Evolutionary conservation across 2,797 vertebrate species (phyloP).

Genomic region (Acipenser oxyrinchus): DNA sequence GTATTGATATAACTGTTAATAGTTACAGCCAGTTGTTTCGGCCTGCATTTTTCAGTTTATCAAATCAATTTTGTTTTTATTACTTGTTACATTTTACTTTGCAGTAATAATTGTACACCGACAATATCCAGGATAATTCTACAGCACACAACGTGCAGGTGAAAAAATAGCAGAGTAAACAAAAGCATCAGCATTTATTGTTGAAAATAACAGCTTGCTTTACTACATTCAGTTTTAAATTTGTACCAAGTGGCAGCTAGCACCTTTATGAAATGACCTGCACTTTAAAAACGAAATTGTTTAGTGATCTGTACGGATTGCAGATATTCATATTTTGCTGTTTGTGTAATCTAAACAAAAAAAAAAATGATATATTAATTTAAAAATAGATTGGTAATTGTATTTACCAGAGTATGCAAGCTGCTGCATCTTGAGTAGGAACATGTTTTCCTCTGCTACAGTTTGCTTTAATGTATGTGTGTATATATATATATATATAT

Average conservation of each 20-base stretch:
- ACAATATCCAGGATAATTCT: too few species aligned
- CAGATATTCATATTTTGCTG: constrained; percentile 54
- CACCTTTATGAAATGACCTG: constrained; percentile 47
- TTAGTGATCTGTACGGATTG: constrained; percentile 24
- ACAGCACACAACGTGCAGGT: too few species aligned
- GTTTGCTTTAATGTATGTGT: constrained; percentile 63
- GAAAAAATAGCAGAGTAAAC: too few species aligned
- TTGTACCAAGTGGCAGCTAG: constrained; percentile 41
- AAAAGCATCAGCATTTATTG: too few species aligned
- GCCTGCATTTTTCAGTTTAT: too few species aligned
- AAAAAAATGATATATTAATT: constrained; percentile 23
- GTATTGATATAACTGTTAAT: too few species aligned
- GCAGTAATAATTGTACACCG: too few species aligned
- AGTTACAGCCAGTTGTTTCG: too few species aligned
- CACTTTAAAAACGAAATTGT: constrained; percentile 64
- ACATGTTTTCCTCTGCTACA: constrained; percentile 48
- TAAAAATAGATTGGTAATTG: constrained; percentile 1
- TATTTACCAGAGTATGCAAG: constrained; percentile 30
- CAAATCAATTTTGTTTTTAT: too few species aligned
- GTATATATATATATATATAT: constrained; percentile 66
- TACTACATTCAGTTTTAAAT: neutral
- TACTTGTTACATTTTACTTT: too few species aligned
- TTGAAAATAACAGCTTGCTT: too few species aligned
- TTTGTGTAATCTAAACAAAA: constrained; percentile 40
- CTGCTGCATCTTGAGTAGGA: constrained; percentile 47